Percentiles rank a stretch among this genome's conserved stretches.
phyloP scores from a whole-genome alignment of 2,888 invertebrate species.

The Sympetrum striolatum region DNA sequence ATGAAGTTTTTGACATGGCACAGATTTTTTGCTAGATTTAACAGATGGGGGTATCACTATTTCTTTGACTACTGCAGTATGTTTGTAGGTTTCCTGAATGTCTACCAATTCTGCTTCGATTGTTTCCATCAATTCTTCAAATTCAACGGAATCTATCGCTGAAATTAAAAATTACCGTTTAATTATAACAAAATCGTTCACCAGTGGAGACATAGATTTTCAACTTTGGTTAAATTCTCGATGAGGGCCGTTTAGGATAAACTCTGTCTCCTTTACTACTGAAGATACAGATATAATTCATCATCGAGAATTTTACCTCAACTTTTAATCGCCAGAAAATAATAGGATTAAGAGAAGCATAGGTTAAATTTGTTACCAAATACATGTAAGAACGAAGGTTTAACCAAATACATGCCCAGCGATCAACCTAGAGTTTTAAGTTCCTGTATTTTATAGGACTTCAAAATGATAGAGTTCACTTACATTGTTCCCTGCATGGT shows the following conservation, averaged over 20 bases:
- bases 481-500: not conserved
- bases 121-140: constrained; percentile 3
- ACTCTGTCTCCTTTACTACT: no score
- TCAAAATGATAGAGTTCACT: not conserved
- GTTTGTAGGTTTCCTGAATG: not conserved
- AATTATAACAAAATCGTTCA: not conserved
- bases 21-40: not conserved
- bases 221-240: no score
- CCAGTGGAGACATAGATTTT: no score
- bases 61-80: not conserved
- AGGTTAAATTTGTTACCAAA: no score
- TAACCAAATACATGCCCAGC: no score
- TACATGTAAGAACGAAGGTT: no score
- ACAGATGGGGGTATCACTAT: not conserved
- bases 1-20: not conserved
- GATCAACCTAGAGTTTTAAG: not conserved
- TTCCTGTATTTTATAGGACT: not conserved
- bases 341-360: no score
- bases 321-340: no score
- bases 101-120: constrained; percentile 20
- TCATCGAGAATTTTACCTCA: no score
- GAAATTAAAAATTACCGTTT: not conserved
- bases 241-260: no score
- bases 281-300: no score
- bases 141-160: not conserved